These are phyloP conservation scores for Murina feae DNA, from an alignment of 2,113 vertebrate species.

Conservation along the genomic window DNA sequence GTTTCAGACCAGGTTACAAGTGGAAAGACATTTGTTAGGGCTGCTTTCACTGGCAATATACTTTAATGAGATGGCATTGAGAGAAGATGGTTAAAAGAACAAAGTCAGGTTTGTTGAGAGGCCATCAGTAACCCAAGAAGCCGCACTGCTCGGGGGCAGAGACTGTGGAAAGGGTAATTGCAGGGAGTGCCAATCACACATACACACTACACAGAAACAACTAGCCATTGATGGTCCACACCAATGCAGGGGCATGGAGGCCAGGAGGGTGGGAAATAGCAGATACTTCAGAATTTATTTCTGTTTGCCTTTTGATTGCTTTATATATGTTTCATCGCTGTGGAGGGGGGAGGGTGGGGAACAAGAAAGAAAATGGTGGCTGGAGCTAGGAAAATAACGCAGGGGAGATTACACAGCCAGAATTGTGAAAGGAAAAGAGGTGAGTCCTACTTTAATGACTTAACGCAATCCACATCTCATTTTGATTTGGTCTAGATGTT, in stretches of 20 bases:
- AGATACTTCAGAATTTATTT: neutral
- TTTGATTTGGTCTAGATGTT: neutral
- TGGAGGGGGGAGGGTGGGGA: too few relatives aligned
- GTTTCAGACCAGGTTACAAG: constrained; percentile 70
- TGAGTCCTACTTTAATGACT: neutral
- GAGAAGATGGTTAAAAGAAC: constrained; percentile 78
- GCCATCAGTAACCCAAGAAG: constrained; percentile 80
- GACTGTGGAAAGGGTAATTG: constrained; percentile 78
- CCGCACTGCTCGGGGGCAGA: constrained; percentile 67
- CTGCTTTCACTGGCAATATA: constrained; percentile 75
- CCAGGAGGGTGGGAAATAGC: neutral
- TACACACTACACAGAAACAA: constrained; percentile 35
- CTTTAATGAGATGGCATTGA: constrained; percentile 79
- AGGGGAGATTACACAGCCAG: neutral
- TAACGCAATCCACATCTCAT: neutral
- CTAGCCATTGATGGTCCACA: constrained; percentile 32
- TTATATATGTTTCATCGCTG: neutral
- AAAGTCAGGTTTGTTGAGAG: constrained; percentile 80
- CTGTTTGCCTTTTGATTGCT: neutral
- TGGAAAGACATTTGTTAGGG: constrained; percentile 72
- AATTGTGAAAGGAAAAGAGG: neutral
- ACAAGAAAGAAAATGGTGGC: neutral
- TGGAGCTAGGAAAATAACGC: neutral
- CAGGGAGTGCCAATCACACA: constrained; percentile 70
- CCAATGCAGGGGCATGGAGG: neutral